phyloP scores from a whole-genome alignment of 2,888 invertebrate species.

The Phasia obesa region DNA sequence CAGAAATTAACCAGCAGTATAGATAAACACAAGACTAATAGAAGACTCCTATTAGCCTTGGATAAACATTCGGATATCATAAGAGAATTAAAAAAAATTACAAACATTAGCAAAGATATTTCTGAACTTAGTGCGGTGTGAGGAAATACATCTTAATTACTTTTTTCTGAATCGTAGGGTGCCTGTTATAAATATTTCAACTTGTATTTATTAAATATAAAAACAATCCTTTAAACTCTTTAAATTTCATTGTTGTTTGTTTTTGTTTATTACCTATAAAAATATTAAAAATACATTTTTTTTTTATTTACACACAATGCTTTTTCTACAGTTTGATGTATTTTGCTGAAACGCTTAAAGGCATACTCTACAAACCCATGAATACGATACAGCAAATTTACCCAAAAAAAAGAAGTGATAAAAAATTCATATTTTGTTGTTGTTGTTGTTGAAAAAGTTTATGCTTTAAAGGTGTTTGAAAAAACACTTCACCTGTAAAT shows the following conservation, averaged over 20 bases:
- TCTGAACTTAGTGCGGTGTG: too few species aligned
- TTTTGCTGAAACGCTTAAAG: slow-evolving; percentile 42
- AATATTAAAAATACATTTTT: slow-evolving; percentile 34
- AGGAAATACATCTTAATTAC: too few species aligned
- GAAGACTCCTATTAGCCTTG: too few species aligned
- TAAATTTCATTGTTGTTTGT: slow-evolving; percentile 7
- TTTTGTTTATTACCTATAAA: slow-evolving; percentile 44
- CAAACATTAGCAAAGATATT: too few species aligned
- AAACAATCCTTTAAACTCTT: slow-evolving; percentile 21
- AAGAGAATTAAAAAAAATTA: too few species aligned
- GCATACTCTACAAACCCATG: slow-evolving; percentile 37
- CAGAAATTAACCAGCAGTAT: too few species aligned
- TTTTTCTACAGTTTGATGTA: slow-evolving; percentile 12
- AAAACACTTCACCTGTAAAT: slow-evolving; percentile 60
- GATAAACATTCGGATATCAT: too few species aligned
- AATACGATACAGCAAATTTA: slow-evolving; percentile 33
- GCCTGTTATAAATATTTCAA: slow-evolving; percentile 11
- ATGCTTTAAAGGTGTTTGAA: slow-evolving; percentile 60
- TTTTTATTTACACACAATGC: slow-evolving; percentile 4
- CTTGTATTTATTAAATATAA: slow-evolving; percentile 5
- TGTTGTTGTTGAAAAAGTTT: slow-evolving; percentile 21
- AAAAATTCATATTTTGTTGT: slow-evolving; percentile 8
- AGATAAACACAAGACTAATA: too few species aligned
- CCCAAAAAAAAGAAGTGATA: not conserved
- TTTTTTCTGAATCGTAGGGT: not conserved